Percentiles rank a stretch among this genome's conserved stretches.
These are phyloP conservation scores for Acinonyx jubatus DNA, from an alignment of 2,113 vertebrate genomes.

Conservation along the genomic window DNA sequence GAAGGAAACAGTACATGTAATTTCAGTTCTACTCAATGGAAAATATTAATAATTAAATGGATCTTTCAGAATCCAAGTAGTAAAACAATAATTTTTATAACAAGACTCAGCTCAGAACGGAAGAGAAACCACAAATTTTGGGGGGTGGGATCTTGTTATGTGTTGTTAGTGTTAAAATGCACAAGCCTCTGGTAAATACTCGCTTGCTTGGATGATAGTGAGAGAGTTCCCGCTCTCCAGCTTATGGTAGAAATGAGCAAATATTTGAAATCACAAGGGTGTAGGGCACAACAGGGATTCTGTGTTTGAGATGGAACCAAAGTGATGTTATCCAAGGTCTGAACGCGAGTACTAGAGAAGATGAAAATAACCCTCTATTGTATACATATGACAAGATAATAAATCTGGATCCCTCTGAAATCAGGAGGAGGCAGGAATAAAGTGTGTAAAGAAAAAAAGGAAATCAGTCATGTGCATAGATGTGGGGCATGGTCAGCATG, in stretches of 20 bases:
- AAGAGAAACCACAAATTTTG: not conserved
- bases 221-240: not conserved
- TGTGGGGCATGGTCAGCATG: not conserved
- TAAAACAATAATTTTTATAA: not conserved
- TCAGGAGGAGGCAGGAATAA: not conserved
- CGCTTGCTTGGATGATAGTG: not conserved
- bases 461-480: not conserved
- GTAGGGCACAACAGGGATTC: not conserved
- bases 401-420: not conserved
- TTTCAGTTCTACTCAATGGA: slow-evolving; percentile 20
- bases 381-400: not conserved
- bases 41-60: not conserved
- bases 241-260: not conserved
- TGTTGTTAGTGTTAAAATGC: not conserved
- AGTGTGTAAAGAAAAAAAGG: not conserved
- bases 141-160: not conserved
- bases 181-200: not conserved
- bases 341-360: not conserved
- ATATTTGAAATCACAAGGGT: not conserved
- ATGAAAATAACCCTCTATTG: not conserved
- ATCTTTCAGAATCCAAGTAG: not conserved
- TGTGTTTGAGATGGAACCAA: not conserved
- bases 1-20: not conserved
- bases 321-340: not conserved
- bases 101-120: not conserved